These are phyloP conservation scores for Bursaphelenchus mucronatus DNA, from an alignment of 1,140 invertebrate species.

Conservation along the genomic window DNA sequence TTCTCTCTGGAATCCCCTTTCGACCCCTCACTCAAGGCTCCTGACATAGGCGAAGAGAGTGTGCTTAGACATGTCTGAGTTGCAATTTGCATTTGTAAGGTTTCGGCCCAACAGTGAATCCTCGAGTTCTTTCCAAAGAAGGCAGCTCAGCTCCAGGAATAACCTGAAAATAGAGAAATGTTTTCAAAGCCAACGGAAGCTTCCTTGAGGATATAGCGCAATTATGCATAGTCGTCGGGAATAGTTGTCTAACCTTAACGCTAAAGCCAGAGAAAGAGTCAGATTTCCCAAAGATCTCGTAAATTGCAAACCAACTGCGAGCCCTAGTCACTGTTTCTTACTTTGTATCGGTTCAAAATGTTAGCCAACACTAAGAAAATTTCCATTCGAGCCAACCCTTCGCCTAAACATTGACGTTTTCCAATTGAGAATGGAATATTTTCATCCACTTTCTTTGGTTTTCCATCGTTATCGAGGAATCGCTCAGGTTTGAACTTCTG, in stretches of 20 bases:
- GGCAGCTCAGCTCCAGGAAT: background rate
- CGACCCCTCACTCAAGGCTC: too few species aligned
- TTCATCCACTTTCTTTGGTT: conserved; percentile 74
- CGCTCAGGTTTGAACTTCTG: conserved; percentile 75
- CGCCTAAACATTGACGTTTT: conserved; percentile 53
- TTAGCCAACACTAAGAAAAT: conserved; percentile 10
- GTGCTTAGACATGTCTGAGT: too few species aligned
- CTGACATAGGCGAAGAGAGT: too few species aligned
- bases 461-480: conserved; percentile 73
- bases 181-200: background rate
- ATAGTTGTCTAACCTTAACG: too few species aligned
- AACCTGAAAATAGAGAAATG: background rate
- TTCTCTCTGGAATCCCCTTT: too few species aligned
- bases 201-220: too few species aligned
- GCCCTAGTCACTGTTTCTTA: too few species aligned
- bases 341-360: conserved; percentile 17
- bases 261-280: too few species aligned
- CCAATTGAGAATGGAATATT: conserved; percentile 84
- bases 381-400: conserved; percentile 15
- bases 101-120: conserved; percentile 4
- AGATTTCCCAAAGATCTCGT: too few species aligned
- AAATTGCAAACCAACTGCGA: too few species aligned
- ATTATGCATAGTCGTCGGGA: too few species aligned
- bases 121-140: background rate
- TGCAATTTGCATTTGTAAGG: background rate